phyloP scores from a whole-genome alignment of 2,113 vertebrate species.

The Aramus guarauna region DNA sequence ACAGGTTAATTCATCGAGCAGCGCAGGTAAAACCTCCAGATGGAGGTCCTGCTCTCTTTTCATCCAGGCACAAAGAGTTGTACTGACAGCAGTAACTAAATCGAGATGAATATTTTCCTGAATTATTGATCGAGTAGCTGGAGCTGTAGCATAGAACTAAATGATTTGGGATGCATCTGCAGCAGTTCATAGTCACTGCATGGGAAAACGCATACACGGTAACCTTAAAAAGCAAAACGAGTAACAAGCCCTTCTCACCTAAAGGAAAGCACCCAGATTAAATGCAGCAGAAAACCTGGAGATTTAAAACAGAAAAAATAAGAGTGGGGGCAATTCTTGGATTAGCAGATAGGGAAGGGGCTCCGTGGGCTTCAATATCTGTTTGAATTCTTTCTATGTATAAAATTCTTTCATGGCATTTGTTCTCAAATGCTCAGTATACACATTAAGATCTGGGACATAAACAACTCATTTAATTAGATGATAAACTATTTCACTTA shows the following conservation, averaged over 20 bases:
- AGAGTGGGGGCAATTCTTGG: accelerated
- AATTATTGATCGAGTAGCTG: neutral
- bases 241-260: neutral
- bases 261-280: neutral
- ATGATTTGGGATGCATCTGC: neutral
- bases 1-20: neutral
- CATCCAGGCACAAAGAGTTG: neutral
- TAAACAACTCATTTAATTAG: neutral
- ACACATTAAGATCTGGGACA: neutral
- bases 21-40: neutral
- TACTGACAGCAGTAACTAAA: neutral
- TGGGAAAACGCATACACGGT: neutral
- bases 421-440: neutral
- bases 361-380: neutral
- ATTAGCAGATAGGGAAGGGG: neutral
- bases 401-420: neutral
- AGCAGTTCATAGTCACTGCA: accelerated
- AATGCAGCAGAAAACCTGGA: neutral
- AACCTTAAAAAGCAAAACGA: neutral
- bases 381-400: neutral
- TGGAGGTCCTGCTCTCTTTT: neutral
- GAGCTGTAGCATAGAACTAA: neutral
- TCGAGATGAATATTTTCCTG: neutral
- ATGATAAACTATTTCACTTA: neutral
- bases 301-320: neutral